phyloP scores from a whole-genome alignment of 2,113 vertebrate species.

The Cryptotis parvus region DNA sequence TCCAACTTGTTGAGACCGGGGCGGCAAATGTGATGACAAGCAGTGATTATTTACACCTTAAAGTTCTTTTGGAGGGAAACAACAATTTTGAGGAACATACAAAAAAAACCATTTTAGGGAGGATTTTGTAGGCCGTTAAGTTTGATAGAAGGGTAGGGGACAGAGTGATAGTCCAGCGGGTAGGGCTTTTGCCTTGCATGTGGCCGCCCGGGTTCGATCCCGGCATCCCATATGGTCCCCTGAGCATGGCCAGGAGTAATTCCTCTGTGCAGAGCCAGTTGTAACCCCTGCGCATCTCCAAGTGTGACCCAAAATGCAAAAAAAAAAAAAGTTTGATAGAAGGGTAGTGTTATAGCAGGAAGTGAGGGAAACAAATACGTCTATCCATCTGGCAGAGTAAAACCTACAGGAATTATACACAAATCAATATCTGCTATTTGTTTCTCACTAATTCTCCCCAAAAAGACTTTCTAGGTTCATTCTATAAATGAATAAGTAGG shows the following conservation, averaged over 20 bases:
- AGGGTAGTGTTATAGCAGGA: not conserved
- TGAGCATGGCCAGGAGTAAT: no score
- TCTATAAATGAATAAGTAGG: not conserved
- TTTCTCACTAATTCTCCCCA: slow-evolving; percentile 38
- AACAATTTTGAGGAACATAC: slow-evolving; percentile 15
- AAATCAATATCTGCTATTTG: slow-evolving; percentile 3
- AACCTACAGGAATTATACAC: not conserved
- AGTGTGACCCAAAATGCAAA: no score
- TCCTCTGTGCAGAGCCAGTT: no score
- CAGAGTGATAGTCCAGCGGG: no score
- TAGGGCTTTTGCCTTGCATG: no score
- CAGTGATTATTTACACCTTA: slow-evolving; percentile 49
- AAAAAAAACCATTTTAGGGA: not conserved
- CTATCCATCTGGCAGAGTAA: not conserved
- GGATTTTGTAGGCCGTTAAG: not conserved
- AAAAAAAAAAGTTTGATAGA: slow-evolving; percentile 28
- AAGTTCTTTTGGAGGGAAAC: not conserved
- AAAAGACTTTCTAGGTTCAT: slow-evolving; percentile 22
- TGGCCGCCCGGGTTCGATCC: no score
- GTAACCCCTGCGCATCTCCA: no score
- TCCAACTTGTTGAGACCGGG: slow-evolving; percentile 52
- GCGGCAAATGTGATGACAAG: not conserved
- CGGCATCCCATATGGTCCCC: no score
- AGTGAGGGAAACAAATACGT: not conserved
- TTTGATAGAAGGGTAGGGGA: no score